Evolutionary conservation across 2,888 invertebrate species (phyloP).

Genomic region (Andricus quercusramuli): DNA sequence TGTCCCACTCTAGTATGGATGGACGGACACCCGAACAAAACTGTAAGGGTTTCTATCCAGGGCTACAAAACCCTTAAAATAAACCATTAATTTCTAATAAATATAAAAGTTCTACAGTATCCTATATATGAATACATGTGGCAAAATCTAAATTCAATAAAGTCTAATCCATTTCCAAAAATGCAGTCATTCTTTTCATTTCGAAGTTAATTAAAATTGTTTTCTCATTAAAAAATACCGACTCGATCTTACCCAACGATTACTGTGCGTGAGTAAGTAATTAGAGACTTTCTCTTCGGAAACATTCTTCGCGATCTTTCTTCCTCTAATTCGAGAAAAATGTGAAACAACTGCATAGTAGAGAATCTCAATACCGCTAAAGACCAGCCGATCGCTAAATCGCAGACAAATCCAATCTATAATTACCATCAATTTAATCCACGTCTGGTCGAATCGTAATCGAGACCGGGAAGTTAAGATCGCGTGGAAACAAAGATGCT

Average conservation of each 20-base stretch:
- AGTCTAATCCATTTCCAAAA: neutral
- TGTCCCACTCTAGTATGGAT: too few species aligned
- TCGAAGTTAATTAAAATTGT: conserved; percentile 19
- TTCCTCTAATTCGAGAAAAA: conserved; percentile 36
- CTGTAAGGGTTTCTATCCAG: too few species aligned
- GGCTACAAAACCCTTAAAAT: too few species aligned
- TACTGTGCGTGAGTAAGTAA: conserved; percentile 40
- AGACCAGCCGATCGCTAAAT: conserved; percentile 33
- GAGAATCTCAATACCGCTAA: conserved; percentile 31
- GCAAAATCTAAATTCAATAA: neutral
- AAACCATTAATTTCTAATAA: too few species aligned
- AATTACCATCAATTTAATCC: conserved; percentile 40
- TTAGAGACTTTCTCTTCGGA: conserved; percentile 31
- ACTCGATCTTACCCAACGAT: conserved; percentile 1
- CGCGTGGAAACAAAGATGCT: conserved; percentile 37
- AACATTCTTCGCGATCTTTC: conserved; percentile 39
- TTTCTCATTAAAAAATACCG: conserved; percentile 8
- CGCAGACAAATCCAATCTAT: conserved; percentile 38
- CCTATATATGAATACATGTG: too few species aligned
- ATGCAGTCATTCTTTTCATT: neutral
- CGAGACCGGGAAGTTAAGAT: conserved; percentile 38
- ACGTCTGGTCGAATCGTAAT: conserved; percentile 28
- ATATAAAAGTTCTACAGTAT: too few species aligned
- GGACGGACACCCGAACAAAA: too few species aligned
- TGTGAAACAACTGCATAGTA: conserved; percentile 21